Percentiles rank a stretch among this genome's conserved stretches.
phyloP scores from a whole-genome alignment of 2,113 vertebrate species.

The Phoxinus phoxinus region DNA sequence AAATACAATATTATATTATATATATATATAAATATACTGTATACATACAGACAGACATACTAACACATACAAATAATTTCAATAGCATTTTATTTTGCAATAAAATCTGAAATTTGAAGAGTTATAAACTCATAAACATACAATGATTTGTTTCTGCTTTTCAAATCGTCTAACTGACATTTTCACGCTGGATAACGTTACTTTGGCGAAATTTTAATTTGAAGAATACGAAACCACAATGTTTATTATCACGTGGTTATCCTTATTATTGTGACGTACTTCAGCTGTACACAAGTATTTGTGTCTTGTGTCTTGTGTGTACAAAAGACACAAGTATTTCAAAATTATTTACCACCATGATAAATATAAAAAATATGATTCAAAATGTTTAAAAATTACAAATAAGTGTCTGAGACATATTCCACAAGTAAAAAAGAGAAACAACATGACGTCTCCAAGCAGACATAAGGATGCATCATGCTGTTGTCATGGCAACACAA shows the following conservation, averaged over 20 bases:
- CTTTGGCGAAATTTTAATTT: background rate
- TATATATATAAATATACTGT: background rate
- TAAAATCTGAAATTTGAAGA: too few relatives aligned
- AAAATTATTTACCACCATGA: background rate
- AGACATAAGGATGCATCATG: slow-evolving; percentile 22
- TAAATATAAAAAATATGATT: background rate
- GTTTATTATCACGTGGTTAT: background rate
- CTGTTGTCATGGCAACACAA: slow-evolving; percentile 39
- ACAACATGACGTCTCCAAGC: background rate
- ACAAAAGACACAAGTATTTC: too few relatives aligned
- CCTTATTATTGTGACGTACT: background rate
- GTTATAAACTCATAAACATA: too few relatives aligned
- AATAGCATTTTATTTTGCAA: background rate
- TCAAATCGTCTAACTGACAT: too few relatives aligned
- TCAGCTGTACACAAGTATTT: background rate
- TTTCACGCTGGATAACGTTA: background rate
- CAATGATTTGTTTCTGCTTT: too few relatives aligned
- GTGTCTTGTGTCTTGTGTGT: too few relatives aligned
- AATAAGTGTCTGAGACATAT: background rate
- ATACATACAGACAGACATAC: too few relatives aligned
- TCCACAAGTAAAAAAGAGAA: background rate
- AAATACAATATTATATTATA: too few relatives aligned
- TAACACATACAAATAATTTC: background rate
- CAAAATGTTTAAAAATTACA: background rate
- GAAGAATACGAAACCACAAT: too few relatives aligned